These are phyloP conservation scores for Kradibia gibbosae DNA, from an alignment of 1,140 invertebrate species.

Conservation along the genomic window DNA sequence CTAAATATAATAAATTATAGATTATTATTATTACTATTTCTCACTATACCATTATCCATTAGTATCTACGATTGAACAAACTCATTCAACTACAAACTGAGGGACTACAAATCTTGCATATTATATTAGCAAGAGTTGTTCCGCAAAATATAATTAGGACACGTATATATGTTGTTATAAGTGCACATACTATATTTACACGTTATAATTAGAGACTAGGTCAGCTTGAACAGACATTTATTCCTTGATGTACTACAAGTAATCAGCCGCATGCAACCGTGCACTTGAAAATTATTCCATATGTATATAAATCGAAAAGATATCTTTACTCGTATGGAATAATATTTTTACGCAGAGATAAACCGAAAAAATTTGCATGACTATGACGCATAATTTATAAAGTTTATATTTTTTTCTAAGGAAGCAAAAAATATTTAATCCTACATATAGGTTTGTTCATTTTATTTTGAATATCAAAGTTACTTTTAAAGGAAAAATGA, in stretches of 20 bases:
- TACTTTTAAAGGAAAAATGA: no score
- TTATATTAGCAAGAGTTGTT: background rate
- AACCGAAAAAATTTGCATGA: no score
- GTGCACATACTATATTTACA: background rate
- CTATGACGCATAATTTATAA: no score
- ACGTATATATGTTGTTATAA: background rate
- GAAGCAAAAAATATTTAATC: no score
- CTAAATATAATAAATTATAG: background rate
- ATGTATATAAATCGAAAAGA: background rate
- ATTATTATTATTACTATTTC: no score
- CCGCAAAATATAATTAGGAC: background rate
- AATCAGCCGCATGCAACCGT: background rate
- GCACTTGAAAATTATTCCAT: background rate
- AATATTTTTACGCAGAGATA: no score
- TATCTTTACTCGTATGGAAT: no score
- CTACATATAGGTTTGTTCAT: no score
- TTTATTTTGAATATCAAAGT: no score
- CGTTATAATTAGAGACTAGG: background rate
- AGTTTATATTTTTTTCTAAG: no score
- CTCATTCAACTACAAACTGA: background rate
- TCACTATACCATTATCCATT: background rate
- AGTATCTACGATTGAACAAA: background rate
- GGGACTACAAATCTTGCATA: background rate
- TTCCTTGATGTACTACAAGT: background rate
- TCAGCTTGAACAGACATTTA: background rate